Conservation (phyloP, 2,113 vertebrate genomes). For the Chaetops frenatus region DNA sequence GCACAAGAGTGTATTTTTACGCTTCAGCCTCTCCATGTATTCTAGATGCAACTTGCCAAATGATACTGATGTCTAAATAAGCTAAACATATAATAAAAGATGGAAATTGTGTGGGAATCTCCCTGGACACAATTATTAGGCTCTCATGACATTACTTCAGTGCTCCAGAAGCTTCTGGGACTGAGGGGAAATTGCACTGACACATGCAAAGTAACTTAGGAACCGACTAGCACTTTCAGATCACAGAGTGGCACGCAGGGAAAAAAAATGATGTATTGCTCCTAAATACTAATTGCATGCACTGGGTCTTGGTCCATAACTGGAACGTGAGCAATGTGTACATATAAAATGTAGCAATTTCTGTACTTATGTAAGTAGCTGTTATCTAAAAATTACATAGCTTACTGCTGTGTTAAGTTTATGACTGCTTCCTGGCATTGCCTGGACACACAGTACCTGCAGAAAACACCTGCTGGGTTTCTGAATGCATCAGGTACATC, state of each 20-base stretch:
- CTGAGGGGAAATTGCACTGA: background rate
- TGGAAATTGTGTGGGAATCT: background rate
- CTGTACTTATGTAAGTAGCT: conserved; percentile 48
- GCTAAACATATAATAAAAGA: background rate
- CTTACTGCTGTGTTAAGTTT: conserved; percentile 56
- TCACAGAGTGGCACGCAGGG: background rate
- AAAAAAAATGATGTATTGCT: conserved; percentile 30
- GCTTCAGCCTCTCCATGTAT: background rate
- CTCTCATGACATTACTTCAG: background rate
- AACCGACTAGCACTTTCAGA: background rate
- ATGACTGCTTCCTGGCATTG: conserved; percentile 34
- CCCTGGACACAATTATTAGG: background rate
- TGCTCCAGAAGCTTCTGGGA: conserved; percentile 22
- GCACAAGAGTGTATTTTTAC: background rate
- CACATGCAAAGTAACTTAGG: background rate
- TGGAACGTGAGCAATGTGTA: conserved; percentile 45
- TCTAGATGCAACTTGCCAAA: background rate
- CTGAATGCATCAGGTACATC: conserved; percentile 58
- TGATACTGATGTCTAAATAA: conserved; percentile 16
- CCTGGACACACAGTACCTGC: conserved; percentile 8
- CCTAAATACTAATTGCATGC: conserved; percentile 56
- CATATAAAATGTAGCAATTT: conserved; percentile 54
- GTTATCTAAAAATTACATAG: conserved; percentile 61
- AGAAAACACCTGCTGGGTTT: conserved; percentile 53
- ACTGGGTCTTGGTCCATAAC: conserved; percentile 40